phyloP scores from a whole-genome alignment of 1,140 invertebrate genomes.

The Drosophila albomicans region DNA sequence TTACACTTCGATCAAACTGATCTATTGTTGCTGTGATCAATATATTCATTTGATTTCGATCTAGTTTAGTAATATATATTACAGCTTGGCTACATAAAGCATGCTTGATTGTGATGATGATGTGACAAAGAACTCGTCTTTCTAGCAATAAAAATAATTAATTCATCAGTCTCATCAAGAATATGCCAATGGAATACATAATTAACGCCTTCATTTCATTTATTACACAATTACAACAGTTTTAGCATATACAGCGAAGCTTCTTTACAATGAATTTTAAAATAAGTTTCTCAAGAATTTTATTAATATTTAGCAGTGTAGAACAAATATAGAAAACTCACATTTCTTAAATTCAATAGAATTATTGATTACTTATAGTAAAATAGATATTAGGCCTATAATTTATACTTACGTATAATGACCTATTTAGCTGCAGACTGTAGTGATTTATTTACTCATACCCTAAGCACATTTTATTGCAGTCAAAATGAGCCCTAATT shows the following conservation, averaged over 20 bases:
- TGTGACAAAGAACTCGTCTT: slow-evolving; percentile 1
- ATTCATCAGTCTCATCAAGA: background rate
- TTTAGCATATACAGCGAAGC: background rate
- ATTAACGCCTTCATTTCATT: background rate
- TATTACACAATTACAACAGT: background rate
- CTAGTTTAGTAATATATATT: background rate
- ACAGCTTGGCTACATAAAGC: background rate
- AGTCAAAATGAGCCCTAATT: background rate
- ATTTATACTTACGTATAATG: too few species aligned
- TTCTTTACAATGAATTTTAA: background rate
- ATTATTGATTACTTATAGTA: too few species aligned
- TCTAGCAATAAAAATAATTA: background rate
- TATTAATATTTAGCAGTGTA: too few species aligned
- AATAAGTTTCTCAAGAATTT: too few species aligned
- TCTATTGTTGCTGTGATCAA: background rate
- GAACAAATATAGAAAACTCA: too few species aligned
- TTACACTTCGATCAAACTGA: background rate
- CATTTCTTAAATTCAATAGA: too few species aligned
- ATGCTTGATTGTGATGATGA: background rate
- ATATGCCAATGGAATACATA: slow-evolving; percentile 1
- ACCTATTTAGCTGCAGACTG: too few species aligned
- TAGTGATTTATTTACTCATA: too few species aligned
- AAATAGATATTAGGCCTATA: too few species aligned
- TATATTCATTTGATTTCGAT: background rate
- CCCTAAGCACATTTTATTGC: too few species aligned